Percentiles rank a stretch among this genome's conserved stretches.
These are phyloP conservation scores for Chironomus riparius DNA, from an alignment of 2,888 invertebrate genomes.

Conservation along the genomic window DNA sequence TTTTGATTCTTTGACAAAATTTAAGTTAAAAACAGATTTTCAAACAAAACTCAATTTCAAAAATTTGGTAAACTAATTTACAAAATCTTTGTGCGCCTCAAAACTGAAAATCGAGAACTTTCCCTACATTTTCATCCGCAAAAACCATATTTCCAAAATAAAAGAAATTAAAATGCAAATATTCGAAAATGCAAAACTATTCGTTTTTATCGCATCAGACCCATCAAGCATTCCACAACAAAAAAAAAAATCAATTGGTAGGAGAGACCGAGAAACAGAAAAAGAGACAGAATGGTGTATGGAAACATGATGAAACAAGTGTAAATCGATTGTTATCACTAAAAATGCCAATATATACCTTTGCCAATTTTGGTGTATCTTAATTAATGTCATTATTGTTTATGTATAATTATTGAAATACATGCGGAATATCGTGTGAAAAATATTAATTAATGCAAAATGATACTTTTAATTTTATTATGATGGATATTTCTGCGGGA, in stretches of 20 bases:
- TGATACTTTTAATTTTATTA: no score
- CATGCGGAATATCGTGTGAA: neutral
- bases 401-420: neutral
- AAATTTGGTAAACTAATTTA: no score
- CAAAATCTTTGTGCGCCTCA: no score
- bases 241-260: neutral
- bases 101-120: no score
- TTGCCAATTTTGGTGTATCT: constrained; percentile 5
- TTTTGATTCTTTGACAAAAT: no score
- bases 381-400: constrained; percentile 2
- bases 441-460: constrained; percentile 1
- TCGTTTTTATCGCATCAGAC: neutral
- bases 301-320: constrained; percentile 6
- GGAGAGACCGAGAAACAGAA: neutral
- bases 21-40: no score
- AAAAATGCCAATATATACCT: neutral
- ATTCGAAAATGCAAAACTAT: neutral
- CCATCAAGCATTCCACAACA: neutral
- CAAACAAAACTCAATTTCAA: no score
- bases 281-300: neutral
- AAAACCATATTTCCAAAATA: neutral
- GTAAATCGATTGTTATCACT: neutral
- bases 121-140: neutral
- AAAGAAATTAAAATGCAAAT: neutral
- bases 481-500: no score